Evolutionary conservation across 2,888 invertebrate genomes (phyloP), one percentile per base, ranked within the genome.

Genomic region (Odontocolon sp.): DNA sequence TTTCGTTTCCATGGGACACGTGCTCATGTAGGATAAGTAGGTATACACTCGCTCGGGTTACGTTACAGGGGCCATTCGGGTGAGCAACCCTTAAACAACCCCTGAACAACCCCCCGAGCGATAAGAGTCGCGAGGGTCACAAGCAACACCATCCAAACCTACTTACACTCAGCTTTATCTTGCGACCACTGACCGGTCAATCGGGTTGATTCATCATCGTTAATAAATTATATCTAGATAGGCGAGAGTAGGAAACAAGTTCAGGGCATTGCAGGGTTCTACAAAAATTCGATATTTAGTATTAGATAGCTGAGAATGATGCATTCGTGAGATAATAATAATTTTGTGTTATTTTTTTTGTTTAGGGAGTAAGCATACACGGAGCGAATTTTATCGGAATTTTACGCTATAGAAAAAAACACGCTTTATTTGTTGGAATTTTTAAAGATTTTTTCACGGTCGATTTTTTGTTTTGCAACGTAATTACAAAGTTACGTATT

Each of bases 201-300:
- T 73, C 36, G 42, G 52, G 67, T 67, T 68, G 42, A 73, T 73
- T 45, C 61, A 67, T 67, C 73, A 61, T 73, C 54, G 38, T 61
- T 67, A 45, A 61, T 67, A 61, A 73, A 67, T 67, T 16, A 47
- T 66, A 72, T 59, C 72, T 23, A 26, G 40, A 38, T 28, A 61
- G 63, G 28, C 23, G 47, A 21, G 8, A 31, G 11, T 8, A 4
- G 6, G 23, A 21, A 9, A 56, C 16, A 28, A 16, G 26, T 36
- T 11, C n/a, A n/a, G n/a, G n/a, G n/a, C n/a, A n/a, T n/a, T n/a
- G n/a, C n/a, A n/a, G n/a, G n/a, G n/a, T n/a, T n/a, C n/a, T n/a
- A n/a, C n/a, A n/a, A n/a, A 2, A 18, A 28, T 11, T 50, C 50
- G 50, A 50, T 23, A 45, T 28, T 40, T 11, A 2, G 3, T 21